These are phyloP conservation scores for Petrophora chlorosata DNA, from an alignment of 2,888 invertebrate genomes.

Conservation along the genomic window DNA sequence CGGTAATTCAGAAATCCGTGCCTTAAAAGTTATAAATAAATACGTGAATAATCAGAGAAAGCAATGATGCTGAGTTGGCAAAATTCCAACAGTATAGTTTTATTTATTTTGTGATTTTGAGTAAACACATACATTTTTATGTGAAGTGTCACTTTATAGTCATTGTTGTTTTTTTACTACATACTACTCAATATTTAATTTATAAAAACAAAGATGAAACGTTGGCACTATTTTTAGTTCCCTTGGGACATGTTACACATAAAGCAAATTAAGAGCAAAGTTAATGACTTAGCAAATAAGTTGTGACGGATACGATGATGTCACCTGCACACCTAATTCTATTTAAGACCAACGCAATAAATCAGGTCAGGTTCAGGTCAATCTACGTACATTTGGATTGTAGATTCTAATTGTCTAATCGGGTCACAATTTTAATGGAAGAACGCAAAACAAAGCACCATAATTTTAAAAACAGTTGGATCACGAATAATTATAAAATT, in stretches of 20 bases:
- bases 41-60: slow-evolving; percentile 53
- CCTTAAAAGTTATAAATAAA: slow-evolving; percentile 50
- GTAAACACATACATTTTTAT: slow-evolving; percentile 37
- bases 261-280: slow-evolving; percentile 19
- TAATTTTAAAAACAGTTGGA: no score
- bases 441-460: not conserved
- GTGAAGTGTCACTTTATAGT: slow-evolving; percentile 19
- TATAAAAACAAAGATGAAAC: not conserved
- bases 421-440: slow-evolving; percentile 23
- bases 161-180: slow-evolving; percentile 14
- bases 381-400: slow-evolving; percentile 10
- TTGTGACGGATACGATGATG: slow-evolving; percentile 26
- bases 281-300: slow-evolving; percentile 25
- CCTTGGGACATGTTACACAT: slow-evolving; percentile 2
- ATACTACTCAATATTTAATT: slow-evolving; percentile 1
- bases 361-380: slow-evolving; percentile 39
- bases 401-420: slow-evolving; percentile 21
- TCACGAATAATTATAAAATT: no score
- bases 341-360: slow-evolving; percentile 32
- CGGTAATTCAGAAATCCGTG: slow-evolving; percentile 15
- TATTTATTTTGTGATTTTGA: slow-evolving; percentile 40
- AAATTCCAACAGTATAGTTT: slow-evolving; percentile 46
- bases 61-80: slow-evolving; percentile 49
- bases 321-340: slow-evolving; percentile 31
- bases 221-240: slow-evolving; percentile 2